These are phyloP conservation scores for Crotalus horridus DNA, from an alignment of 2,113 vertebrate species.

Conservation along the genomic window DNA sequence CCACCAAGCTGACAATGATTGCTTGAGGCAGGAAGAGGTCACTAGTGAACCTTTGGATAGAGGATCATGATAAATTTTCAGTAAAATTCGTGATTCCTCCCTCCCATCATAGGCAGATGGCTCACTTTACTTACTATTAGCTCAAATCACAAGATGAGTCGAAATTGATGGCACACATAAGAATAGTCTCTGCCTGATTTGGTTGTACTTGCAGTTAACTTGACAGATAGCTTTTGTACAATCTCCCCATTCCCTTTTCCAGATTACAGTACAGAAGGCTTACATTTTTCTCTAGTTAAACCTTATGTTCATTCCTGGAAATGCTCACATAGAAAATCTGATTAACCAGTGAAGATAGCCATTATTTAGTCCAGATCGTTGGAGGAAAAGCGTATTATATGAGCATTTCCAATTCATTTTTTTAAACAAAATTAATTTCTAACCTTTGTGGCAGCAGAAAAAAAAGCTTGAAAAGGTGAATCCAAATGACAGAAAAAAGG, in stretches of 20 bases:
- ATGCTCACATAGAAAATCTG: neutral
- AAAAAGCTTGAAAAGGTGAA: conserved; percentile 21
- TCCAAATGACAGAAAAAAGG: conserved; percentile 25
- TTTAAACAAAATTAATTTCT: conserved; percentile 19
- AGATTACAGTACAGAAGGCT: neutral
- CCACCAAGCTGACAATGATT: neutral
- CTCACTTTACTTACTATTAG: neutral
- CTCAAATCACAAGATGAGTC: neutral
- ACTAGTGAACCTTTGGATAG: neutral
- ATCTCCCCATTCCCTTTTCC: neutral
- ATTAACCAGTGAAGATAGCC: neutral
- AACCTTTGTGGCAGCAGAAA: conserved; percentile 12
- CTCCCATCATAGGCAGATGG: neutral
- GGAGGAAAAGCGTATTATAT: conserved; percentile 21
- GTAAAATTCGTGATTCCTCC: neutral
- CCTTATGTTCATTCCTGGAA: conserved; percentile 14
- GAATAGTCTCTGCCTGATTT: neutral
- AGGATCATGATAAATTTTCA: conserved; percentile 2
- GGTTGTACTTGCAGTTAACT: neutral
- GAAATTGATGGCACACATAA: neutral
- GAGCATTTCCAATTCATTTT: conserved; percentile 15
- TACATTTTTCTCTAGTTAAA: neutral
- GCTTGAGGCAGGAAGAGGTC: neutral
- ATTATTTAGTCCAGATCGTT: conserved; percentile 10
- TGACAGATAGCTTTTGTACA: neutral